A percentile compares a stretch with the other conserved stretches of the same genome.
These are phyloP conservation scores for Proteles cristata DNA, from an alignment of 2,113 vertebrate species.

Conservation along the genomic window DNA sequence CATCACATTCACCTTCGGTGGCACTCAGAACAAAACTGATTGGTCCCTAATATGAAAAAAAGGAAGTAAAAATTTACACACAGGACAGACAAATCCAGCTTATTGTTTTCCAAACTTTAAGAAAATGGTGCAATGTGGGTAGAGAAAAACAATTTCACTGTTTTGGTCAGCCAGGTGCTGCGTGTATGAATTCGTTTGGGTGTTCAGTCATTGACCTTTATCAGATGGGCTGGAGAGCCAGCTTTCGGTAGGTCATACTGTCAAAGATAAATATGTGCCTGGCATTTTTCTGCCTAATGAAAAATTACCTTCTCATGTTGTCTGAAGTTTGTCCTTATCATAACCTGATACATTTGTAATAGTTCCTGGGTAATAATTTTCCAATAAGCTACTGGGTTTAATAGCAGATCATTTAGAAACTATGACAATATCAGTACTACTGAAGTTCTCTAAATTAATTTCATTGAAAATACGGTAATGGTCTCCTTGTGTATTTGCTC, in stretches of 20 bases:
- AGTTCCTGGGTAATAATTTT: slow-evolving; percentile 23
- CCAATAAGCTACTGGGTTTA: slow-evolving; percentile 54
- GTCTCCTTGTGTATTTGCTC: rapidly evolving
- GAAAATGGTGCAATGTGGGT: not conserved
- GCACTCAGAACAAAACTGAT: not conserved
- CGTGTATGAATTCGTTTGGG: slow-evolving; percentile 54
- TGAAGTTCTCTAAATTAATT: not conserved
- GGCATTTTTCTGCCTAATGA: slow-evolving; percentile 62
- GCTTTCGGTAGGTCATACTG: slow-evolving; percentile 74
- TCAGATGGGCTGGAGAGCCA: slow-evolving; percentile 84
- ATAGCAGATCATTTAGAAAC: not conserved
- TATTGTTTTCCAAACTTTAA: slow-evolving; percentile 3
- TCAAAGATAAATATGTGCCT: slow-evolving; percentile 77
- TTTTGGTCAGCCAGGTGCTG: slow-evolving; percentile 64
- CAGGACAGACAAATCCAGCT: not conserved
- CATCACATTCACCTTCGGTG: not conserved
- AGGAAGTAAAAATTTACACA: not conserved
- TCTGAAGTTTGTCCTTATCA: slow-evolving; percentile 32
- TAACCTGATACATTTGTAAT: slow-evolving; percentile 44
- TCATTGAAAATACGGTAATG: not conserved
- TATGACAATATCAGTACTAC: not conserved
- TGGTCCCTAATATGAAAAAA: not conserved
- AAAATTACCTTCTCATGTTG: slow-evolving; percentile 61
- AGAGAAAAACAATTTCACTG: not conserved
- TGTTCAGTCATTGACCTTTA: slow-evolving; percentile 84